Conservation (phyloP, 2,888 invertebrate genomes). For the Meandrusa payeni region DNA sequence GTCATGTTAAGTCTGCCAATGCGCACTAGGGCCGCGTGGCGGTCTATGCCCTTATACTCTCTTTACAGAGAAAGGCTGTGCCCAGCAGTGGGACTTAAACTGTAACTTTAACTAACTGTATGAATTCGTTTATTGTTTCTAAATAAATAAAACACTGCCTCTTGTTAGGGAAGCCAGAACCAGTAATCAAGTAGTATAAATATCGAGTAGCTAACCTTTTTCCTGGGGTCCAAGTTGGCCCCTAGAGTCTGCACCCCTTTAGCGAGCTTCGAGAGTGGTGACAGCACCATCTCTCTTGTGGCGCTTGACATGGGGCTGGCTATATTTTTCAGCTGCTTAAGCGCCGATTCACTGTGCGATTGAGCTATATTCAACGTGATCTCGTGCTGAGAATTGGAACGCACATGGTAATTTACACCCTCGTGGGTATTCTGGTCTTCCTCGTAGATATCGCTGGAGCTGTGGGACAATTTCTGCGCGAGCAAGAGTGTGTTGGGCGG, state of each 20-base stretch:
- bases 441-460: conserved; percentile 82
- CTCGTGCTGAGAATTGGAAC: conserved; percentile 84
- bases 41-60: too few relatives aligned
- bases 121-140: too few relatives aligned
- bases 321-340: conserved; percentile 84
- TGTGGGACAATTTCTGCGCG: conserved; percentile 84
- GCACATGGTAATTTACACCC: conserved; percentile 52
- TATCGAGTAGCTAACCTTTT: conserved; percentile 61
- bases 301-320: conserved; percentile 84
- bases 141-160: too few relatives aligned
- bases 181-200: too few relatives aligned
- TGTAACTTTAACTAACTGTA: too few relatives aligned
- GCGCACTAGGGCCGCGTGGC: too few relatives aligned
- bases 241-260: conserved; percentile 93
- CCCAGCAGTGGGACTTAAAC: too few relatives aligned
- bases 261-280: conserved; percentile 90
- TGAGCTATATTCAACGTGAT: conserved; percentile 86
- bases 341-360: conserved; percentile 89
- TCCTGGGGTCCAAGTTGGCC: conserved; percentile 92
- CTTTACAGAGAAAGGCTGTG: too few relatives aligned
- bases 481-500: conserved; percentile 80
- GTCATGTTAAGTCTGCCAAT: too few relatives aligned
- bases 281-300: conserved; percentile 85
- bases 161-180: too few relatives aligned
- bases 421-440: conserved; percentile 36